Base-by-base conservation (phyloP, 2,888 invertebrate genomes). In the Laspeyria flexula region DNA sequence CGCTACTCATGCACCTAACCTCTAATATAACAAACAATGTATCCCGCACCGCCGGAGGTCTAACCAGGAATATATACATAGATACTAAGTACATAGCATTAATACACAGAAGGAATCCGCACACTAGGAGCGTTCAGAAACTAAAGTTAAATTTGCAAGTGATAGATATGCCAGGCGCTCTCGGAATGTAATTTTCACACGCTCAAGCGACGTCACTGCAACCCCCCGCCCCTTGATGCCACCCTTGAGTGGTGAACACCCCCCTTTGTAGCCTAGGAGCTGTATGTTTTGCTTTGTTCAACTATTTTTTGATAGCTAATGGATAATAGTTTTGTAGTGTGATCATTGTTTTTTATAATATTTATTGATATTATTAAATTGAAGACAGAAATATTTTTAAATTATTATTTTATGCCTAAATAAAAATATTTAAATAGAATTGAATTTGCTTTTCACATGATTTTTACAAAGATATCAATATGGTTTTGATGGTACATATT, bases 181-280 rank as follows among this genome's bases (percentile, higher is more conserved):
- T 71, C 81, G 92, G 92, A 93, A 93, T 93, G 92, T 93, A 93
- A 93, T 92, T 90, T 92, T 90, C 90, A 86, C 92, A 86, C 90
- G 87, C 86, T 84, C 76, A 79, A 83, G 84, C 86, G 85, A 86
- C 88, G 88, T 86, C 87, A 82, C 83, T 79, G 80, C 65, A 66
- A 63, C 78, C 75, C 76, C 73, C 60, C 67, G 63, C 61, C 72
- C 62, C 60, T 38, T 67, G 46, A 65, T 54, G 57, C 67, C 71
- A 54, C 71, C 67, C 66, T 48, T 56, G 41, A 31, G 46, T 55
- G 55, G 51, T 58, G 67, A 58, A 53, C 66, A 62, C 58, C 65
- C 65, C 61, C n/a, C 53, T 43, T 49, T 18, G 1, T 79, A 79
- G 69, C 10, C 55, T 1, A 35, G 60, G 79, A 75, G 79, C 55